Evolutionary conservation across 1,140 invertebrate species (phyloP), one percentile per base, ranked within the genome.

Genomic region (Agraylea sexmaculata): DNA sequence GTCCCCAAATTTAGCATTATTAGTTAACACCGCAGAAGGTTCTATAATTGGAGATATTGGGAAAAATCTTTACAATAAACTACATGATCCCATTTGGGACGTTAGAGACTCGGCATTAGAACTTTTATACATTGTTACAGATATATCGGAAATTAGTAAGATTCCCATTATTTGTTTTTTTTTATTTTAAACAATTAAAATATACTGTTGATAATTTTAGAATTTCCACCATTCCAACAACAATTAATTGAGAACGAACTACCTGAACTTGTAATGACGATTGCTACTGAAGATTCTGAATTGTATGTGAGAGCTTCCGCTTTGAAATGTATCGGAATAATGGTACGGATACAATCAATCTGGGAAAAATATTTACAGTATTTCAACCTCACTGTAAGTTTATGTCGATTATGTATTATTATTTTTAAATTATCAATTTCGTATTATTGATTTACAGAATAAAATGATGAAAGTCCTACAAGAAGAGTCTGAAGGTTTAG

Each of bases 161-260:
- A 62, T 33, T 47, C 18, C 2, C 33, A 7, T n/a, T n/a, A n/a
- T n/a, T n/a, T n/a, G n/a, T n/a, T n/a, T n/a, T n/a, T n/a, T n/a
- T n/a, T n/a, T n/a, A n/a, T n/a, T n/a, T n/a, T n/a, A 25, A 25
- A n/a, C 23, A 25, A 25, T 25, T 25, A n/a, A 25, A n/a, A 6
- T 25, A 7, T 25, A 25, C 23, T 25, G 6, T 7, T 32, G 15
- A 50, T 55, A 46, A 50, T 56, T 66, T 12, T 52, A 83, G 80
- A 83, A 61, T 85, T 80, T 57, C 78, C 80, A n/a, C 73, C 79
- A 17, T 81, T 81, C 54, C 80, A 83, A 61, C 70, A 74, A 23
- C 71, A 81, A 47, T 55, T 87, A 12, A 46, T 78, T n/a, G 67
- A 74, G 13, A 69, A 75, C 39, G 67, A 77, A 32, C 69, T 85